A percentile compares a stretch with the other conserved stretches of the same genome.
These are phyloP conservation scores for Mormyrus lacerda DNA, from an alignment of 2,113 vertebrate species.

Conservation along the genomic window DNA sequence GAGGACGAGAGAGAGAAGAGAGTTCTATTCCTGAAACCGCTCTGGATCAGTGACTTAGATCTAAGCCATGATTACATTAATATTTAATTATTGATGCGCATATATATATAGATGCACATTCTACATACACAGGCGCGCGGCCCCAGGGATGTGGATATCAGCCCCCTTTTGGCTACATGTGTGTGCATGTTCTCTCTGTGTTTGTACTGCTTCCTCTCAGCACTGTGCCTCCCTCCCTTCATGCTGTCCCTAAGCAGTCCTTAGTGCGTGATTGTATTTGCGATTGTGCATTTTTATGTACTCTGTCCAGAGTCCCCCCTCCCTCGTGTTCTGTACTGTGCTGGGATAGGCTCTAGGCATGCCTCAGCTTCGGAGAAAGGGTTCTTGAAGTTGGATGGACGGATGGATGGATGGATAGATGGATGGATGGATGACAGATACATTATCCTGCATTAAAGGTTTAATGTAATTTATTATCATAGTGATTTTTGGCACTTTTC, in stretches of 20 bases:
- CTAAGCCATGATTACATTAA: neutral
- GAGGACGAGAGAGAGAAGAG: conserved; percentile 11
- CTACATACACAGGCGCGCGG: neutral
- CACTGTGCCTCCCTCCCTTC: neutral
- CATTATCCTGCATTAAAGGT: neutral
- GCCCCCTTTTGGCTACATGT: neutral
- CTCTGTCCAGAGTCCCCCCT: neutral
- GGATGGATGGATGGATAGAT: neutral
- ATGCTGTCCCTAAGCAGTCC: neutral
- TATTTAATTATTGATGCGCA: neutral
- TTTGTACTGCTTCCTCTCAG: neutral
- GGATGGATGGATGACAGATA: no score
- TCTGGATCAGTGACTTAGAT: neutral
- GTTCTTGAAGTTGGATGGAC: neutral
- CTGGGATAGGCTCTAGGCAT: neutral
- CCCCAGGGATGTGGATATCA: neutral
- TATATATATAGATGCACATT: neutral
- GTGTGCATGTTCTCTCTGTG: neutral
- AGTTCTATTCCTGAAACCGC: neutral
- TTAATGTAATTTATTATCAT: neutral
- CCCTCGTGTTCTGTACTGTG: neutral
- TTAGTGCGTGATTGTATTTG: neutral
- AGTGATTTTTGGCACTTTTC: neutral
- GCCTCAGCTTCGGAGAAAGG: neutral
- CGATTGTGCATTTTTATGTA: neutral